phyloP scores from a whole-genome alignment of 2,797 vertebrate species.

The Spea hammondii region DNA sequence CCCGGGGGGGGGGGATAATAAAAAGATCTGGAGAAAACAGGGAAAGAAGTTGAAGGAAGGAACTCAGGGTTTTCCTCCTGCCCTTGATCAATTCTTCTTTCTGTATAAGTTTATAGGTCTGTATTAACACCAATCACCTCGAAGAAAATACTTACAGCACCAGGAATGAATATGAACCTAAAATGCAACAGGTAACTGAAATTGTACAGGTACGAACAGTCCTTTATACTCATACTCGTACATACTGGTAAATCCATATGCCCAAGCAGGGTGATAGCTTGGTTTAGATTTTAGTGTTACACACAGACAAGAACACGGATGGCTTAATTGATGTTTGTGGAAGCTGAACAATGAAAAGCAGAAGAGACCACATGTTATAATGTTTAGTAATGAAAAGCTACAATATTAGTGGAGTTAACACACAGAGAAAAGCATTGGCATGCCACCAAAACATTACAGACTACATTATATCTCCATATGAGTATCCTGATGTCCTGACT shows the following conservation, averaged over 20 bases:
- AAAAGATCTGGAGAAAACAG: too few relatives aligned
- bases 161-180: slow-evolving; percentile 24
- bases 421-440: slow-evolving; percentile 14
- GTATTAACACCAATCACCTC: neutral
- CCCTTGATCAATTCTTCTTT: too few relatives aligned
- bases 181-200: slow-evolving; percentile 26
- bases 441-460: neutral
- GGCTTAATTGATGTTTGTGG: slow-evolving; percentile 22
- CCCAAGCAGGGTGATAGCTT: slow-evolving; percentile 77
- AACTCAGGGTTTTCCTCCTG: too few relatives aligned
- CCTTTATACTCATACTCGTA: slow-evolving; percentile 75
- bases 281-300: slow-evolving; percentile 78
- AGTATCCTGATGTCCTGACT: too few relatives aligned
- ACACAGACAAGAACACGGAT: slow-evolving; percentile 83
- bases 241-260: slow-evolving; percentile 86
- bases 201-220: slow-evolving; percentile 40
- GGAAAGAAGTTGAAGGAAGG: too few relatives aligned
- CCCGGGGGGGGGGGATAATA: too few relatives aligned
- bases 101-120: too few relatives aligned
- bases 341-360: slow-evolving; percentile 11
- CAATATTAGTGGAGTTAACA: slow-evolving; percentile 16
- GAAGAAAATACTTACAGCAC: slow-evolving; percentile 43
- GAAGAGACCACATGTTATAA: neutral
- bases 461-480: neutral
- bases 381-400: slow-evolving; percentile 7